Percentiles rank a stretch among this genome's conserved stretches.
These are phyloP conservation scores for Rhaphigaster nebulosa DNA, from an alignment of 2,888 invertebrate species.

Conservation along the genomic window DNA sequence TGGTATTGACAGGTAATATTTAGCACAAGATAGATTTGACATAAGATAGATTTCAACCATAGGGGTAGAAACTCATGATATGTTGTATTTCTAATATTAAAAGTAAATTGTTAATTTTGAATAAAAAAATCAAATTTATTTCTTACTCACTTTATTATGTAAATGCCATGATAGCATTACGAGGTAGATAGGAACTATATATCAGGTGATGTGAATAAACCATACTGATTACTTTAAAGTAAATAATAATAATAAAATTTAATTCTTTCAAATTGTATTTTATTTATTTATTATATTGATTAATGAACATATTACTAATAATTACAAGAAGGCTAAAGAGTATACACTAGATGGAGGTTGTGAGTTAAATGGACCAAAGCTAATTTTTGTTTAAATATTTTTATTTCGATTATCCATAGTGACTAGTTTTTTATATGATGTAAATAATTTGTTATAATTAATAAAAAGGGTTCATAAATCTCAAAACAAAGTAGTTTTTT, in stretches of 20 bases:
- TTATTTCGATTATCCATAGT: not conserved
- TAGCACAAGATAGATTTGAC: too few relatives aligned
- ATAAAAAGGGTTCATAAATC: not conserved
- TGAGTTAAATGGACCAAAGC: not conserved
- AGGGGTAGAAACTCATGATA: not conserved
- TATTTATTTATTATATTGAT: not conserved
- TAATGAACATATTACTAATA: not conserved
- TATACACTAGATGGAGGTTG: too few relatives aligned
- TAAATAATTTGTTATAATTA: not conserved
- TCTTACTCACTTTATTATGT: not conserved
- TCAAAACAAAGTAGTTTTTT: not conserved
- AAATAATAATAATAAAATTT: too few relatives aligned
- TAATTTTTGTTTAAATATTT: not conserved
- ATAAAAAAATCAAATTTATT: not conserved
- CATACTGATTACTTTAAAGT: not conserved
- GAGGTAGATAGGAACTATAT: not conserved
- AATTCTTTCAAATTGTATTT: not conserved
- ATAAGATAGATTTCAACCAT: not conserved
- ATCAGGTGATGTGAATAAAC: not conserved
- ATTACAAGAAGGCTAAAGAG: not conserved
- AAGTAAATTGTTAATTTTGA: not conserved
- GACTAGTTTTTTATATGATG: not conserved
- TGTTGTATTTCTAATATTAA: not conserved
- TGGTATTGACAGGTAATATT: too few relatives aligned
- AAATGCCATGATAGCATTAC: not conserved